Percentiles rank a stretch among this genome's conserved stretches.
phyloP scores from a whole-genome alignment of 2,888 invertebrate species.

The Carabus problematicus region DNA sequence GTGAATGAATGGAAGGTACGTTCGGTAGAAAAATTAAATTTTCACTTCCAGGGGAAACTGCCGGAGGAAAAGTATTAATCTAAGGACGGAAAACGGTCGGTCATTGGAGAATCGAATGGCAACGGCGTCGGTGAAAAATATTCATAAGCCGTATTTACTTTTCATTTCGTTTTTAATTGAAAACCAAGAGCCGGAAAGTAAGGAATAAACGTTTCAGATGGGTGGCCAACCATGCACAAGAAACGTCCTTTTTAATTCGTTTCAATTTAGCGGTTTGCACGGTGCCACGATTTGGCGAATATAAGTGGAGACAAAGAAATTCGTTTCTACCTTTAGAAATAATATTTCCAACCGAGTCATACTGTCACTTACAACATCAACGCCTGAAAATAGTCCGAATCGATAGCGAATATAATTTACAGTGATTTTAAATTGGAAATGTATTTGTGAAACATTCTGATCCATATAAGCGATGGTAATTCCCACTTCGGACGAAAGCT shows the following conservation, averaged over 20 bases:
- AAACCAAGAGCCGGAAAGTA: constrained; percentile 26
- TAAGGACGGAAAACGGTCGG: neutral
- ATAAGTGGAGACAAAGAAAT: no score
- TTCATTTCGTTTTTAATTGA: constrained; percentile 38
- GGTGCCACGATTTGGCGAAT: no score
- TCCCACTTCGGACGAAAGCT: no score
- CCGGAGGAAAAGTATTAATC: neutral
- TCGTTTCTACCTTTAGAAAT: no score
- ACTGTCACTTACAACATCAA: no score
- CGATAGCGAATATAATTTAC: no score
- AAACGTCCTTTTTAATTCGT: constrained; percentile 28
- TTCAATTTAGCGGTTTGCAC: neutral
- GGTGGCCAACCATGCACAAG: constrained; percentile 22
- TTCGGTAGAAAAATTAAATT: constrained; percentile 1
- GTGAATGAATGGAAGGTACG: neutral
- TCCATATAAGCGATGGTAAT: no score
- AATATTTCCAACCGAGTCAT: no score
- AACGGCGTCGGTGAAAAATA: constrained; percentile 16
- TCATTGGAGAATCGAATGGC: neutral
- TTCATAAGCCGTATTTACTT: constrained; percentile 35
- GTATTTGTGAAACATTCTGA: no score
- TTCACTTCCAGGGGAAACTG: neutral
- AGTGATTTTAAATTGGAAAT: no score
- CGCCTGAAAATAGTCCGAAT: no score
- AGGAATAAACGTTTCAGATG: constrained; percentile 21